Conservation (phyloP, 1,140 invertebrate genomes). For the Drosophila punjabiensis region DNA sequence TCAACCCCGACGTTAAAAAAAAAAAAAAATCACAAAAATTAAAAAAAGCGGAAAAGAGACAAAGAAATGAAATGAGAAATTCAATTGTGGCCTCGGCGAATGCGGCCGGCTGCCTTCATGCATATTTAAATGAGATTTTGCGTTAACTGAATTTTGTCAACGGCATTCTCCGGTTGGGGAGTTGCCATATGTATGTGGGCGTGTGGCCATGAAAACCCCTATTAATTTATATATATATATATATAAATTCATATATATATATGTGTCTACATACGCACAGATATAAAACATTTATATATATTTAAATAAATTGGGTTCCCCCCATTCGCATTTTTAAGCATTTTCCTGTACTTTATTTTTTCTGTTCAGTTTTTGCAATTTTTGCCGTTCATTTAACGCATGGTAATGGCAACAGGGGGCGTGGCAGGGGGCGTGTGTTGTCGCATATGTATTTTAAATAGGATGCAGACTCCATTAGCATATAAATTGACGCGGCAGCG, state of each 20-base stretch:
- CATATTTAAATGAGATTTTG: slow-evolving; percentile 82
- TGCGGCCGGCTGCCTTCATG: slow-evolving; percentile 62
- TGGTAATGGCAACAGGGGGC: neutral
- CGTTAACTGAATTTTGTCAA: slow-evolving; percentile 81
- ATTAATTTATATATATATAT: slow-evolving; percentile 63
- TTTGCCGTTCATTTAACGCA: slow-evolving; percentile 58
- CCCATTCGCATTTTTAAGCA: neutral
- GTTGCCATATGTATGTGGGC: slow-evolving; percentile 42
- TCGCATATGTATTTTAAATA: slow-evolving; percentile 77
- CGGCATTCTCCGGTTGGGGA: slow-evolving; percentile 27
- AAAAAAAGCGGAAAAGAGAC: neutral
- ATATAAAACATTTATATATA: slow-evolving; percentile 65
- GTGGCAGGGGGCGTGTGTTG: slow-evolving; percentile 45
- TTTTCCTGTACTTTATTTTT: slow-evolving; percentile 7
- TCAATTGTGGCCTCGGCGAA: slow-evolving; percentile 40
- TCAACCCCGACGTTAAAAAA: neutral
- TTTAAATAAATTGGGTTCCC: slow-evolving; percentile 75
- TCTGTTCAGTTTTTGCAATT: slow-evolving; percentile 19
- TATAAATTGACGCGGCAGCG: slow-evolving; percentile 71
- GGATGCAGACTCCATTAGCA: slow-evolving; percentile 73
- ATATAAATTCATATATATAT: slow-evolving; percentile 9
- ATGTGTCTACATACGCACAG: neutral
- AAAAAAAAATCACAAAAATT: slow-evolving; percentile 2
- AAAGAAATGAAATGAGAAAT: slow-evolving; percentile 47
- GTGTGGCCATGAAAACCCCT: slow-evolving; percentile 57